Conservation (phyloP, 2,888 invertebrate species). For the Pteria penguin region DNA sequence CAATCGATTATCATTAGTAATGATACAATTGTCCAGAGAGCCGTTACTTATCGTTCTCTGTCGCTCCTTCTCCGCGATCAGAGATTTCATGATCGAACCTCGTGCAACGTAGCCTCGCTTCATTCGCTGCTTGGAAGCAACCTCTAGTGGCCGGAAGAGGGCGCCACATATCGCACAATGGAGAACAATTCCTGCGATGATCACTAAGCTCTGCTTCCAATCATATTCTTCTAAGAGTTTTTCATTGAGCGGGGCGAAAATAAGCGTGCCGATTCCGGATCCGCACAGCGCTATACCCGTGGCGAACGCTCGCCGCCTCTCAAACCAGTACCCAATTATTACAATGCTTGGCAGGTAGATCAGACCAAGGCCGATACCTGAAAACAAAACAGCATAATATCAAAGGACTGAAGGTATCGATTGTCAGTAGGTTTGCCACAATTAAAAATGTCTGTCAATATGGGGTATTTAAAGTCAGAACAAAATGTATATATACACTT, state of each 20-base stretch:
- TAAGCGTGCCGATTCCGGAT: slow-evolving; percentile 94
- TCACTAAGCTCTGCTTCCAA: slow-evolving; percentile 88
- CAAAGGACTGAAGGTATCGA: no score
- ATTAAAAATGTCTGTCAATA: no score
- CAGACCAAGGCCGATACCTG: slow-evolving; percentile 91
- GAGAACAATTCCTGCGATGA: slow-evolving; percentile 90
- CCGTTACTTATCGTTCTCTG: slow-evolving; percentile 78
- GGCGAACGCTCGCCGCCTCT: slow-evolving; percentile 95
- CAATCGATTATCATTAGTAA: slow-evolving; percentile 77
- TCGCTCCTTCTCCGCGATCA: slow-evolving; percentile 78
- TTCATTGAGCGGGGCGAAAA: slow-evolving; percentile 87
- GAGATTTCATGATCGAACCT: slow-evolving; percentile 77
- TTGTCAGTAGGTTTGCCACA: no score
- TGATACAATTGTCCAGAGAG: slow-evolving; percentile 78
- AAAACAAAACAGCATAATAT: slow-evolving; percentile 36
- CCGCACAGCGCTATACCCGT: slow-evolving; percentile 97
- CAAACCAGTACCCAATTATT: slow-evolving; percentile 97
- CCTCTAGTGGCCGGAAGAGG: slow-evolving; percentile 90
- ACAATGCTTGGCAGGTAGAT: slow-evolving; percentile 97
- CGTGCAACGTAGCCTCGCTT: slow-evolving; percentile 65
- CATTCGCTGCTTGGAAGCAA: slow-evolving; percentile 61
- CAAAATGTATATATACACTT: no score
- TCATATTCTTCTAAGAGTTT: slow-evolving; percentile 62
- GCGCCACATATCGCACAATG: slow-evolving; percentile 89
- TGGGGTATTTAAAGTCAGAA: no score